phyloP scores from a whole-genome alignment of 2,888 invertebrate species.

The Euplagia quadripunctaria region DNA sequence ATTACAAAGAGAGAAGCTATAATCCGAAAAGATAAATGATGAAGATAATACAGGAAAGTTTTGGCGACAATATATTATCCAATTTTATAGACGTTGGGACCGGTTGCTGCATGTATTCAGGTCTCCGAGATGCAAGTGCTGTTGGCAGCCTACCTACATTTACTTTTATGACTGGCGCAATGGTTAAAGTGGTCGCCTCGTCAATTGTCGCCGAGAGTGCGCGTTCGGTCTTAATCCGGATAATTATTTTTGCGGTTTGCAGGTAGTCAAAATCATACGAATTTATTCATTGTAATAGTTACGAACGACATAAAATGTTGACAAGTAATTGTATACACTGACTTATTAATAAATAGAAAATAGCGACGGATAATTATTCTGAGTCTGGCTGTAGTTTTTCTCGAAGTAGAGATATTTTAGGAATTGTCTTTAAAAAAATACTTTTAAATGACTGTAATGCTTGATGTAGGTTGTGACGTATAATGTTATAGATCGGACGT shows the following conservation, averaged over 20 bases:
- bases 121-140: slow-evolving; percentile 6
- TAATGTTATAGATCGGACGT: no score
- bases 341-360: no score
- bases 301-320: no score
- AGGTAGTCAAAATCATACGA: no score
- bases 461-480: no score
- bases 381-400: no score
- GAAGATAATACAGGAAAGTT: slow-evolving; percentile 28
- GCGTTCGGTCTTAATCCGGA: not conserved
- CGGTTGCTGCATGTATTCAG: slow-evolving; percentile 13
- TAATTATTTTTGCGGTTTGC: no score
- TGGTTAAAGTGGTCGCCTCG: not conserved
- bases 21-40: slow-evolving; percentile 30
- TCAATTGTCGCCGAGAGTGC: not conserved
- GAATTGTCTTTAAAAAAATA: no score
- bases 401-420: no score
- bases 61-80: slow-evolving; percentile 28
- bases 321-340: not conserved
- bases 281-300: not conserved
- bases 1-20: slow-evolving; percentile 22
- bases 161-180: not conserved
- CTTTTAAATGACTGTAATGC: no score
- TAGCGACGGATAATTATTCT: no score
- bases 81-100: slow-evolving; percentile 21
- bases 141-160: slow-evolving; percentile 1